Evolutionary conservation across 2,797 vertebrate species (phyloP).

Genomic region (Megaceryle alcyon): DNA sequence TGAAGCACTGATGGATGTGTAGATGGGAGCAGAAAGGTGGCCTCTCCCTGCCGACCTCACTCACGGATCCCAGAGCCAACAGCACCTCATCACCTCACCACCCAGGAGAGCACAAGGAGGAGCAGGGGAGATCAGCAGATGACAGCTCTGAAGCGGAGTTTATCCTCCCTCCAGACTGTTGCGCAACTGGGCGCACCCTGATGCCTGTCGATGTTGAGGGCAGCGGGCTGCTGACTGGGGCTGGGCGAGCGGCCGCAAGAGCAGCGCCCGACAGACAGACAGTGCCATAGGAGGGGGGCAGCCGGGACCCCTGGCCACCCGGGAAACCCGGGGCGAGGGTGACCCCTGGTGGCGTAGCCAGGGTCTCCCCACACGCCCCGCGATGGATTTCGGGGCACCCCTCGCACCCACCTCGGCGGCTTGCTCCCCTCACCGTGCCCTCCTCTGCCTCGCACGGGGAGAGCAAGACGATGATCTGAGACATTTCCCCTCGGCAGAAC

Average conservation of each 20-base stretch:
- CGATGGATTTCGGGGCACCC: accelerated
- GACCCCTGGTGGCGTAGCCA: background rate
- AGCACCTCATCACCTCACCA: background rate
- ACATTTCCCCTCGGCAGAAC: background rate
- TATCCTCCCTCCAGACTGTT: background rate
- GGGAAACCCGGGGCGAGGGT: background rate
- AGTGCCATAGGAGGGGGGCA: background rate
- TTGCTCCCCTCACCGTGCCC: accelerated
- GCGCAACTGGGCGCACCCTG: background rate
- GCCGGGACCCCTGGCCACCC: accelerated
- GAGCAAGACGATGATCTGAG: background rate
- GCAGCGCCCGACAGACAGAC: background rate
- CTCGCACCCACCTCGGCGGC: accelerated
- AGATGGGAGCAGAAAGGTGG: background rate
- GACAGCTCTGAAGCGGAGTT: background rate
- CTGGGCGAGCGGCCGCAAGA: background rate
- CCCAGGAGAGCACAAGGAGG: accelerated
- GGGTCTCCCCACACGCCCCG: accelerated
- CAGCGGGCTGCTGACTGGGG: background rate
- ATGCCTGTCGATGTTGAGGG: background rate
- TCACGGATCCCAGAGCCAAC: background rate
- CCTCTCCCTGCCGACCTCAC: background rate
- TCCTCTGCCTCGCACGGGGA: accelerated
- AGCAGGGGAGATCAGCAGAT: background rate
- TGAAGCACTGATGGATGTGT: background rate